These are phyloP conservation scores for Momotus momota DNA, from an alignment of 2,797 vertebrate genomes.

Conservation along the genomic window DNA sequence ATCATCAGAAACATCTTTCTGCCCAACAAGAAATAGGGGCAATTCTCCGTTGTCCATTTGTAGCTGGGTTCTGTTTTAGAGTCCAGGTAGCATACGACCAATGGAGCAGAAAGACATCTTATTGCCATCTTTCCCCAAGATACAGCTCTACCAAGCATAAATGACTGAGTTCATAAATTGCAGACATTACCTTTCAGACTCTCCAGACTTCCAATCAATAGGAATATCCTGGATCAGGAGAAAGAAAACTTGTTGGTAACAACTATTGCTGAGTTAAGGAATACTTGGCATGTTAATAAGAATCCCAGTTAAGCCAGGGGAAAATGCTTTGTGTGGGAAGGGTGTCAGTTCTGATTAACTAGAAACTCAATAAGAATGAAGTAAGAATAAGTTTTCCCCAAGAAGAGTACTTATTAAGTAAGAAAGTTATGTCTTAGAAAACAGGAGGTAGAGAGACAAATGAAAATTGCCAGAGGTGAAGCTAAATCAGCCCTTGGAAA, in stretches of 20 bases:
- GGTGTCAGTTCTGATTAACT: neutral
- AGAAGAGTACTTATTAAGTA: neutral
- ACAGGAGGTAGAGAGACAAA: neutral
- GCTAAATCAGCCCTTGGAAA: neutral
- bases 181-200: neutral
- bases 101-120: neutral
- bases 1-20: neutral
- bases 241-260: neutral
- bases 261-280: neutral
- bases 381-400: neutral
- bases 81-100: neutral
- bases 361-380: neutral
- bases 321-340: neutral
- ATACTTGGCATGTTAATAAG: accelerated
- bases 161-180: neutral
- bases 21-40: neutral
- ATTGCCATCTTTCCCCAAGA: neutral
- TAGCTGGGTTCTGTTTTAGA: neutral
- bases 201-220: neutral
- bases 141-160: neutral
- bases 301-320: neutral
- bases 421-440: neutral
- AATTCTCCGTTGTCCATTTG: neutral
- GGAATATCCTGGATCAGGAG: neutral
- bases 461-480: neutral